Conservation (phyloP, 2,797 vertebrate species). For the Labroides dimidiatus region DNA sequence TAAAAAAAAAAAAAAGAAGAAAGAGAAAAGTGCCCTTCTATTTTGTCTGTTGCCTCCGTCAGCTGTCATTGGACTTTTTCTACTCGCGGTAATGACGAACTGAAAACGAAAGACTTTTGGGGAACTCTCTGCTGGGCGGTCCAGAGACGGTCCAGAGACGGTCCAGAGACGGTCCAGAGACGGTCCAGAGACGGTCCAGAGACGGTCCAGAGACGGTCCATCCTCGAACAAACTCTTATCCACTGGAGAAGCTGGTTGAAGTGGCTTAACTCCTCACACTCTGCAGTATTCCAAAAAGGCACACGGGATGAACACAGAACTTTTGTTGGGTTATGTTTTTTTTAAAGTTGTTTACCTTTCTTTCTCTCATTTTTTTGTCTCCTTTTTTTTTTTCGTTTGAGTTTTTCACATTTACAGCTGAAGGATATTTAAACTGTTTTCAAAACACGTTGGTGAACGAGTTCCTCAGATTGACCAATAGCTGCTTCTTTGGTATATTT, state of each 20-base stretch:
- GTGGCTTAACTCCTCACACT: conserved; percentile 74
- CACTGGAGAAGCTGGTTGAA: conserved; percentile 77
- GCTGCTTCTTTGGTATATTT: conserved; percentile 92
- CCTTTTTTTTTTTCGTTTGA: conserved; percentile 35
- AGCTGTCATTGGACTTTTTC: conserved; percentile 61
- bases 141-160: conserved; percentile 40
- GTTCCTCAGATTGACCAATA: conserved; percentile 93
- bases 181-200: conserved; percentile 34
- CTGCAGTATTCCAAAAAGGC: conserved; percentile 83
- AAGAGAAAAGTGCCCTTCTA: conserved; percentile 74
- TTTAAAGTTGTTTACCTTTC: conserved; percentile 72
- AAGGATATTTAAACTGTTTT: conserved; percentile 87
- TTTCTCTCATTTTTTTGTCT: conserved; percentile 27
- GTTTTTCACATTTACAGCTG: conserved; percentile 84
- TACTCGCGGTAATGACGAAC: conserved; percentile 47
- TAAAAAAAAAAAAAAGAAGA: conserved; percentile 42
- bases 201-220: conserved; percentile 41
- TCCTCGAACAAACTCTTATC: conserved; percentile 79
- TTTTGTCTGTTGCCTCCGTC: conserved; percentile 75
- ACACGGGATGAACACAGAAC: conserved; percentile 76
- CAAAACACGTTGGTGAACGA: conserved; percentile 77
- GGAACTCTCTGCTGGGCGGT: conserved; percentile 61
- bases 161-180: conserved; percentile 42
- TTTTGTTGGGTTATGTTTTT: conserved; percentile 67
- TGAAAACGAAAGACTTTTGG: conserved; percentile 46